Percentiles rank a stretch among this genome's conserved stretches.
phyloP scores from a whole-genome alignment of 1,140 invertebrate genomes.

The Papilio polyxenes region DNA sequence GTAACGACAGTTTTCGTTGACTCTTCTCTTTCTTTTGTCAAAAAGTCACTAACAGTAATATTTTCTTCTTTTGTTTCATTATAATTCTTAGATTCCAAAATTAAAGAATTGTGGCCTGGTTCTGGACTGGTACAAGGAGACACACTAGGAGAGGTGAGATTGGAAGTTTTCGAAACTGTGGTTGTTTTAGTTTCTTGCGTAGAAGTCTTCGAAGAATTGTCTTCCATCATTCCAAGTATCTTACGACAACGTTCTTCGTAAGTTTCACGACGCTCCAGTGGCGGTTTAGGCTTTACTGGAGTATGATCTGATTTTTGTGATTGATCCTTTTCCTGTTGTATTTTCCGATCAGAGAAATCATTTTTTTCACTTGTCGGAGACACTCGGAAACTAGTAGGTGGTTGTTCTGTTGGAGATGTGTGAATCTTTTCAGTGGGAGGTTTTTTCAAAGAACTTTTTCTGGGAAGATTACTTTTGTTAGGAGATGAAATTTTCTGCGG shows the following conservation, averaged over 20 bases:
- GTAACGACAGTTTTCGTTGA: not conserved
- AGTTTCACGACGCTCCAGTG: slow-evolving; percentile 83
- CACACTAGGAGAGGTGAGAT: slow-evolving; percentile 52
- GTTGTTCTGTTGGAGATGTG: slow-evolving; percentile 67
- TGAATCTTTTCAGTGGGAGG: slow-evolving; percentile 55
- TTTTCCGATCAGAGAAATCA: slow-evolving; percentile 53
- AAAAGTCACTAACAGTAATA: slow-evolving; percentile 48
- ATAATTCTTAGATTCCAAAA: slow-evolving; percentile 41
- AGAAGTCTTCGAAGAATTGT: slow-evolving; percentile 49
- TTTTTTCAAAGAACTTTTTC: slow-evolving; percentile 79
- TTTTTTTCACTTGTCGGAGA: slow-evolving; percentile 64
- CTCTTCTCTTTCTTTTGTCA: slow-evolving; percentile 25
- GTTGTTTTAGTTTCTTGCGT: slow-evolving; percentile 52
- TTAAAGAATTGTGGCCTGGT: slow-evolving; percentile 51
- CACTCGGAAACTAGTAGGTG: slow-evolving; percentile 68
- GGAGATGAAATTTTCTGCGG: slow-evolving; percentile 62
- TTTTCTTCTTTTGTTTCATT: slow-evolving; percentile 42
- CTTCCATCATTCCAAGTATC: slow-evolving; percentile 83
- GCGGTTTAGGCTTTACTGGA: slow-evolving; percentile 67
- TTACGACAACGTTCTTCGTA: slow-evolving; percentile 86
- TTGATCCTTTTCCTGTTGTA: slow-evolving; percentile 55
- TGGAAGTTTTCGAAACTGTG: slow-evolving; percentile 41
- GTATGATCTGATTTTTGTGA: slow-evolving; percentile 52
- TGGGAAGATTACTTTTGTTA: slow-evolving; percentile 63
- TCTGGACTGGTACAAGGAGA: slow-evolving; percentile 62